A percentile compares a stretch with the other conserved stretches of the same genome.
Conservation (phyloP, 2,888 invertebrate species). For the Ariolimax columbianus region DNA sequence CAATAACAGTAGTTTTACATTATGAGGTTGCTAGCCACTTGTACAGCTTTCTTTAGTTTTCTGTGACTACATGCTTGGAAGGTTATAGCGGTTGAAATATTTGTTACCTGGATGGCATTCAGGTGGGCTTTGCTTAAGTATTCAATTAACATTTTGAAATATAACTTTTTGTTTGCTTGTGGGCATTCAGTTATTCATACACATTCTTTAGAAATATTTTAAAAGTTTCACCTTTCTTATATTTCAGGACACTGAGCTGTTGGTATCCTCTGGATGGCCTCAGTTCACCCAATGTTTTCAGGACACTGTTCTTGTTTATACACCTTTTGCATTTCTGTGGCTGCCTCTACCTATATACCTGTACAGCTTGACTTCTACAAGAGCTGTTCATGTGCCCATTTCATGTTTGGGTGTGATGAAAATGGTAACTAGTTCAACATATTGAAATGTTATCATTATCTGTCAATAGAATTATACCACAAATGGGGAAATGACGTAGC, state of each 20-base stretch:
- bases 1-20: too few relatives aligned
- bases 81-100: too few relatives aligned
- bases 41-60: too few relatives aligned
- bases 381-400: constrained; percentile 29
- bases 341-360: constrained; percentile 46
- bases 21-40: too few relatives aligned
- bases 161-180: too few relatives aligned
- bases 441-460: background rate
- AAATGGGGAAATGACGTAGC: too few relatives aligned
- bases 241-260: constrained; percentile 49
- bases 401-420: constrained; percentile 50
- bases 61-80: too few relatives aligned
- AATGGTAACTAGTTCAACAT: constrained; percentile 35
- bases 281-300: constrained; percentile 51
- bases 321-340: constrained; percentile 48
- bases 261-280: constrained; percentile 43
- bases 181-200: background rate
- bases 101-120: too few relatives aligned
- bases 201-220: background rate
- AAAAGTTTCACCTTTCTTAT: background rate
- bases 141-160: too few relatives aligned
- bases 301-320: constrained; percentile 46
- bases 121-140: too few relatives aligned
- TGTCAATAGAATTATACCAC: background rate
- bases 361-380: constrained; percentile 18